Conservation (phyloP, 2,888 invertebrate species). For the Phoenoteleia sp. region DNA sequence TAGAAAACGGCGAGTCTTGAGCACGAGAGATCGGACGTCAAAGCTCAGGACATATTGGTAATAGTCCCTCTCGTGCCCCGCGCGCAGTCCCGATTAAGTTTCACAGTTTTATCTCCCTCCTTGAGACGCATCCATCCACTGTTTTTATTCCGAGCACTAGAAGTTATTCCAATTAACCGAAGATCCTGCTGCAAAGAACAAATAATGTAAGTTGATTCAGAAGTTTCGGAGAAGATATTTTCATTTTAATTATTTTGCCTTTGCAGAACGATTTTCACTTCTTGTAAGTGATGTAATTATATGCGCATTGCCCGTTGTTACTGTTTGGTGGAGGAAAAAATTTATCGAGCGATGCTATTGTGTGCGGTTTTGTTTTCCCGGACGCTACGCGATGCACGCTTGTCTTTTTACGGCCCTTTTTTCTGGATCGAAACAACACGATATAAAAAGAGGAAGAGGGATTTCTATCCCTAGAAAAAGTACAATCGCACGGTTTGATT, state of each 20-base stretch:
- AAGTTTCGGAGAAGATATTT: background rate
- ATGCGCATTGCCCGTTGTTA: slow-evolving; percentile 77
- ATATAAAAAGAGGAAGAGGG: background rate
- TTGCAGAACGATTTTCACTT: slow-evolving; percentile 66
- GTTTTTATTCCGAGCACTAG: slow-evolving; percentile 71
- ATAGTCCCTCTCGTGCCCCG: slow-evolving; percentile 76
- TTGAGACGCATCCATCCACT: slow-evolving; percentile 72
- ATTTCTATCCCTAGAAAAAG: slow-evolving; percentile 19
- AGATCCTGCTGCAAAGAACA: slow-evolving; percentile 60
- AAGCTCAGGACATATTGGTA: slow-evolving; percentile 58
- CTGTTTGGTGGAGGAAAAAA: slow-evolving; percentile 74
- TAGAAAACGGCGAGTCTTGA: slow-evolving; percentile 64
- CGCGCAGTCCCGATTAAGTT: slow-evolving; percentile 85
- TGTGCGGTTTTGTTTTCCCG: slow-evolving; percentile 61
- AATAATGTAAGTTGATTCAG: background rate
- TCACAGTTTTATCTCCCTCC: slow-evolving; percentile 82
- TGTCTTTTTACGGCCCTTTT: slow-evolving; percentile 45
- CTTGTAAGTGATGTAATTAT: slow-evolving; percentile 71
- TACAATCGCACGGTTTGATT: slow-evolving; percentile 52
- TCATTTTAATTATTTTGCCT: slow-evolving; percentile 35
- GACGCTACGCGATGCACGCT: slow-evolving; percentile 47
- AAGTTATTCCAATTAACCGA: slow-evolving; percentile 67
- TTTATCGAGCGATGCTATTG: slow-evolving; percentile 74
- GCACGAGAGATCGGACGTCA: slow-evolving; percentile 51
- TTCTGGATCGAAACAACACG: background rate